These are phyloP conservation scores for Sinohyriopsis cumingii DNA, from an alignment of 2,888 invertebrate species.

Conservation along the genomic window DNA sequence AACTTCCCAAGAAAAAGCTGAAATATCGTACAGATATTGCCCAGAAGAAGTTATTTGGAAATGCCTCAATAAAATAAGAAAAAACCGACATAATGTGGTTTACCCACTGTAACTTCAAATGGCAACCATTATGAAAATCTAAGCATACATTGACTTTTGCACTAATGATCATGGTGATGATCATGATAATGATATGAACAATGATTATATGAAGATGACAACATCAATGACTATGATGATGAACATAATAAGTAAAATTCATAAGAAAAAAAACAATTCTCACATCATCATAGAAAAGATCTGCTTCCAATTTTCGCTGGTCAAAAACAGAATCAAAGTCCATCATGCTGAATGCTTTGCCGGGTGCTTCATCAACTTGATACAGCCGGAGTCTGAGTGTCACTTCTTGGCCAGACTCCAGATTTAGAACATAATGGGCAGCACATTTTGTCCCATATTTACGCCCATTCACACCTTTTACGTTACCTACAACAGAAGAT, in stretches of 20 bases:
- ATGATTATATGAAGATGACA: too few species aligned
- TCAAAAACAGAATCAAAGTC: conserved; percentile 59
- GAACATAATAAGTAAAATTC: background rate
- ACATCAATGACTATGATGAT: too few species aligned
- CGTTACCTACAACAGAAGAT: conserved; percentile 39
- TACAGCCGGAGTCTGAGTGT: conserved; percentile 62
- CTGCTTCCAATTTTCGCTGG: conserved; percentile 59
- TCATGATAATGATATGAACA: too few species aligned
- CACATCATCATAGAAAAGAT: conserved; percentile 67
- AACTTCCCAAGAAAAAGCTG: too few species aligned
- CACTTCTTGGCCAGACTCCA: conserved; percentile 53
- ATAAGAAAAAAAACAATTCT: background rate
- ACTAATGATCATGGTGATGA: too few species aligned
- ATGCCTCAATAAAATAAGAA: too few species aligned
- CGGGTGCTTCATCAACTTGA: conserved; percentile 46
- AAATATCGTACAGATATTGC: too few species aligned
- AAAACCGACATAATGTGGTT: too few species aligned
- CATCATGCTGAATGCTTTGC: conserved; percentile 28
- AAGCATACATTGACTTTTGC: too few species aligned
- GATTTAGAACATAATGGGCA: conserved; percentile 59
- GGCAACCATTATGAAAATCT: too few species aligned
- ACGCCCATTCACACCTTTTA: conserved; percentile 50
- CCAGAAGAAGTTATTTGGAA: too few species aligned
- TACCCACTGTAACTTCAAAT: too few species aligned
- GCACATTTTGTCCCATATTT: conserved; percentile 61